These are phyloP conservation scores for honey bee (Apis mellifera) DNA, from an alignment of 1,140 invertebrate species.

Conservation along the genomic window DNA sequence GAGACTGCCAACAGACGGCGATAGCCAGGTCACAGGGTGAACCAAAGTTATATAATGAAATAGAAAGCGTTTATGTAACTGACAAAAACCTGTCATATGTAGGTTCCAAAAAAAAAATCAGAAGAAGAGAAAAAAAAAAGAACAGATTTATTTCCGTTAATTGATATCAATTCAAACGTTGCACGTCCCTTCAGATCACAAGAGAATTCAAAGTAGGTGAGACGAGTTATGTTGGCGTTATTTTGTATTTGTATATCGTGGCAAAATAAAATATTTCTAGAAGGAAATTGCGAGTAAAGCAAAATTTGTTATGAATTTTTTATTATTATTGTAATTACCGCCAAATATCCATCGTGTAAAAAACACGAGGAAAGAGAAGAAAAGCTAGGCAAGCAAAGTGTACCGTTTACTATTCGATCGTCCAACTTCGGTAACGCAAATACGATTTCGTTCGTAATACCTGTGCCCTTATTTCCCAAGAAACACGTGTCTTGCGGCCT, in stretches of 20 bases:
- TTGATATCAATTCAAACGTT: background rate
- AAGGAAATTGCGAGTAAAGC: background rate
- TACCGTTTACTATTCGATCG: slow-evolving; percentile 58
- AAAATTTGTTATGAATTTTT: background rate
- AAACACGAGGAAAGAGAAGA: background rate
- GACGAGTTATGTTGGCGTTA: background rate
- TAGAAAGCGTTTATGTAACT: slow-evolving; percentile 59
- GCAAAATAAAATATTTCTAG: background rate
- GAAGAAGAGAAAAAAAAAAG: too few relatives aligned
- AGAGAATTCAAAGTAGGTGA: background rate
- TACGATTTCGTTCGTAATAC: slow-evolving; percentile 67
- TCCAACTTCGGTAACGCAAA: slow-evolving; percentile 60
- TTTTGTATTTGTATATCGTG: too few relatives aligned
- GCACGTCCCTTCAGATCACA: background rate
- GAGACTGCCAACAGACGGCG: slow-evolving; percentile 50
- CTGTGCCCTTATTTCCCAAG: slow-evolving; percentile 73
- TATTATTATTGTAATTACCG: background rate
- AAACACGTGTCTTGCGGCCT: slow-evolving; percentile 71
- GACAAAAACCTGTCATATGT: slow-evolving; percentile 28
- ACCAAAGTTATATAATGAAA: slow-evolving; percentile 65
- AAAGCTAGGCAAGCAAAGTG: slow-evolving; percentile 11
- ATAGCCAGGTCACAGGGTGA: slow-evolving; percentile 55
- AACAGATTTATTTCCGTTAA: background rate
- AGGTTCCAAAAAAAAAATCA: background rate
- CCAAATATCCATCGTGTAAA: background rate